Base-by-base conservation (phyloP, 2,888 invertebrate species). In the Sipha maydis region DNA sequence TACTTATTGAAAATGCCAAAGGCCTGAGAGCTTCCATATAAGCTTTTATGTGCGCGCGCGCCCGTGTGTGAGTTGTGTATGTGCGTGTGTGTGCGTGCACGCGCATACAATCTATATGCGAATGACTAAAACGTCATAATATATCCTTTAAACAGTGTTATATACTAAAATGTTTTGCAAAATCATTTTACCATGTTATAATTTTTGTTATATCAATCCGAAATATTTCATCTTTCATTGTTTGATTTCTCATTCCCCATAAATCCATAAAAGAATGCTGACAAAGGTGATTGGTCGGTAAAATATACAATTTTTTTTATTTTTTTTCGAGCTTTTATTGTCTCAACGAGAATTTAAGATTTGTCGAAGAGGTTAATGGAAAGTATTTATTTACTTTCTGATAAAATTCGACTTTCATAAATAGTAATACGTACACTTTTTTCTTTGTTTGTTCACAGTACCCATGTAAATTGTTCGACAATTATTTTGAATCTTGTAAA, bases 1-100 rank as follows among this genome's bases (percentile, higher is more conserved):
- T 73, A 73, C 86, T 86, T 86, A 80, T 86, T 86, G 86, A 86
- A 86, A 80, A 86, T 73, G 61, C 86, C 79, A 61, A 86, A 73
- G 79, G 41, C 86, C 28, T 11, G 38, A 54, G 73, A 73, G 38
- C 28, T 48, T 34, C 14, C 67, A 25, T 41, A 69, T 76, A 67
- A 54, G 54, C 48, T 31, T 78, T 54, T 48, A 28, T 82, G 31
- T 28, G 71, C 17, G 71, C 69, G 28, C 3, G 28, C 69, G 71
- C 21, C n/a, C 7, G 38, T 19, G 19, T 21, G 38, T 38, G 38
- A 17, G n/a, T 78, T 11, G 25, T 28, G 21, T 3, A 31, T 14
- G 21, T 3, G 54, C 7, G 14, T 25, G 56, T 56, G 54, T 11
- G 21, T 77, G 76, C n/a, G 48, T 19, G 17, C 28, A 17, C 0